phyloP scores from a whole-genome alignment of 2,797 vertebrate genomes.

The Hippopotamyrus pictus region DNA sequence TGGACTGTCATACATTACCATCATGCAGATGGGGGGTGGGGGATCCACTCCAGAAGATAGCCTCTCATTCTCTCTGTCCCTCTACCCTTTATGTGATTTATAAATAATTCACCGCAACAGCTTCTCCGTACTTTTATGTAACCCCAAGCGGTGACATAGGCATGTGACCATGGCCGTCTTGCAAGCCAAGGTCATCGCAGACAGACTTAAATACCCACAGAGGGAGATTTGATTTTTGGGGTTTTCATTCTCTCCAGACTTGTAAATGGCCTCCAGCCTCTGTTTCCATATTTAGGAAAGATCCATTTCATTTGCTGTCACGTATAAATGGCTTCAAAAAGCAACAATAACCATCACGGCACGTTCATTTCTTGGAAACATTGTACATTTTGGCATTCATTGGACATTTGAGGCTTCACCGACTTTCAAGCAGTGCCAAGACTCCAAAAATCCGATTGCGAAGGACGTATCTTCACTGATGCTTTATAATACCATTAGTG shows the following conservation, averaged over 20 bases:
- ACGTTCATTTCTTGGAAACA: not conserved
- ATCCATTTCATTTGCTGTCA: not conserved
- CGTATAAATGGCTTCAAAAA: not conserved
- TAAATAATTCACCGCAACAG: slow-evolving; percentile 55
- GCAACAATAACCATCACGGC: not conserved
- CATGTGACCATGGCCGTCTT: not conserved
- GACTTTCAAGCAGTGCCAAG: not conserved
- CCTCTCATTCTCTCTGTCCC: not conserved
- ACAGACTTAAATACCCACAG: not conserved
- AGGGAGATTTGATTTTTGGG: not conserved
- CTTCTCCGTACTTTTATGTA: slow-evolving; percentile 6
- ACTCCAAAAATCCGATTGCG: not conserved
- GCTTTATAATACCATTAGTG: not conserved
- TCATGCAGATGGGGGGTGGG: not conserved
- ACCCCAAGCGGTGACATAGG: slow-evolving; percentile 5
- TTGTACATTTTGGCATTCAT: not conserved
- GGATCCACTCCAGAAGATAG: not conserved
- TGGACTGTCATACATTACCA: not conserved
- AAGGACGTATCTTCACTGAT: not conserved
- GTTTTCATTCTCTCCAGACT: not conserved
- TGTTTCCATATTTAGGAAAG: not conserved
- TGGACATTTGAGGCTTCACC: not conserved
- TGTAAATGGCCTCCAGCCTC: not conserved
- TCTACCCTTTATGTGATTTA: slow-evolving; percentile 38
- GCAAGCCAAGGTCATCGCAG: slow-evolving; percentile 13